Evolutionary conservation across 2,797 vertebrate species (phyloP).

Genomic region (Acanthis flammea): DNA sequence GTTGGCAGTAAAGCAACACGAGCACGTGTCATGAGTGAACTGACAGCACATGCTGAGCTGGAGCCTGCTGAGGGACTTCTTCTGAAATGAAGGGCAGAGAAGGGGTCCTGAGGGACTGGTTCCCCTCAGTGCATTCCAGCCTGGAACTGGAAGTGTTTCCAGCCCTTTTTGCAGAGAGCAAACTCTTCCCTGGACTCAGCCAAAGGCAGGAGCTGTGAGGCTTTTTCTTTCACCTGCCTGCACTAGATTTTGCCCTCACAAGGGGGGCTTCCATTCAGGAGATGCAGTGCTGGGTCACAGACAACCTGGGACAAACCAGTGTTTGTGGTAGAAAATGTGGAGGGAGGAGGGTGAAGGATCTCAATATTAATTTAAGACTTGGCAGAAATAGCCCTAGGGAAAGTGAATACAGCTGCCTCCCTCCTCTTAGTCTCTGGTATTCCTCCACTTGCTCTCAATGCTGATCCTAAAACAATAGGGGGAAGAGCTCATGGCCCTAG

Average conservation of each 20-base stretch:
- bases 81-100: neutral
- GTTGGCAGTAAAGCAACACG: neutral
- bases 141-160: neutral
- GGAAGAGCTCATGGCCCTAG: neutral
- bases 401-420: neutral
- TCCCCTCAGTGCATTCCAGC: rapidly evolving
- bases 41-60: neutral
- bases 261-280: neutral
- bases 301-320: neutral
- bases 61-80: neutral
- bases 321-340: neutral
- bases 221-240: neutral
- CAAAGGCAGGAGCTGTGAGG: neutral
- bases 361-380: neutral
- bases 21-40: neutral
- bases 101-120: neutral
- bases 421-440: neutral
- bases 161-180: neutral
- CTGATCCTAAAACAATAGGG: constrained; percentile 9
- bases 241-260: neutral
- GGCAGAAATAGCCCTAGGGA: neutral
- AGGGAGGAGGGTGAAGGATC: neutral
- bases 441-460: neutral
- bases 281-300: neutral
- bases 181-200: neutral